Evolutionary conservation across 2,888 invertebrate genomes (phyloP).

Genomic region (Stramonita haemastoma): DNA sequence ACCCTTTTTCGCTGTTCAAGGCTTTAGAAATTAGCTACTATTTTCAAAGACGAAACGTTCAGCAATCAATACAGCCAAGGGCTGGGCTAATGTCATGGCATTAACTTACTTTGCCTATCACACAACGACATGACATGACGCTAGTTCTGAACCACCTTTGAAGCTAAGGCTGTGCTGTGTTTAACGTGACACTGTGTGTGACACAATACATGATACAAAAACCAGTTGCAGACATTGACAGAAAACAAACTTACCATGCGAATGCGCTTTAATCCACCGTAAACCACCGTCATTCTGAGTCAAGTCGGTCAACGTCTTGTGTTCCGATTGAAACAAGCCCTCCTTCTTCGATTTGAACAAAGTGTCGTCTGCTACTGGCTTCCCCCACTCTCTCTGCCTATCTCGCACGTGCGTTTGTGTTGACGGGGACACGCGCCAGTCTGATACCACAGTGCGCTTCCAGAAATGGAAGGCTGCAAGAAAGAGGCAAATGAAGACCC

Average conservation of each 20-base stretch:
- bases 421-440: neutral
- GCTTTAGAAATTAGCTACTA: no score
- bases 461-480: conserved; percentile 33
- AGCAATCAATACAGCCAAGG: neutral
- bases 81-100: neutral
- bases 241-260: neutral
- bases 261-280: neutral
- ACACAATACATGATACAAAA: no score
- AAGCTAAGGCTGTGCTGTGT: neutral
- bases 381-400: neutral
- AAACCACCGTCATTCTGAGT: neutral
- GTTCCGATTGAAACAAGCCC: neutral
- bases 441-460: neutral
- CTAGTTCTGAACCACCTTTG: neutral
- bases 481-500: conserved; percentile 27
- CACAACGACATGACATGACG: neutral
- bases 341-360: neutral
- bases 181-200: neutral
- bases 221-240: neutral
- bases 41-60: no score
- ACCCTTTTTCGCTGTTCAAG: neutral
- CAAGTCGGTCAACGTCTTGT: neutral
- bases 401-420: conserved; percentile 18
- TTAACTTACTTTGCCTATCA: neutral
- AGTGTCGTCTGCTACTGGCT: neutral